These are phyloP conservation scores for Columbina picui DNA, from an alignment of 2,113 vertebrate species.

Conservation along the genomic window DNA sequence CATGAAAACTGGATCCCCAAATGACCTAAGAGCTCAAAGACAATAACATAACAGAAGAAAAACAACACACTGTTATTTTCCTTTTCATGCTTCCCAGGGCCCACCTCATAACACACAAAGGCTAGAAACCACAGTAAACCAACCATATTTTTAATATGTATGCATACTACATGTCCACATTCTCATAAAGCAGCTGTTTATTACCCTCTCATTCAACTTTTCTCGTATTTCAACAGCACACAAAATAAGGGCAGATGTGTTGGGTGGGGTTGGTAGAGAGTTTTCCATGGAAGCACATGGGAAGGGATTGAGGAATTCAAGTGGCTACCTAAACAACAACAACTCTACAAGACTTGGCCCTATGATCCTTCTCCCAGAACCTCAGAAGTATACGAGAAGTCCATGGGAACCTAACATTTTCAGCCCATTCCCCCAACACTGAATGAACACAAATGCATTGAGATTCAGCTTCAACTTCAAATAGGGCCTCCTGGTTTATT, in stretches of 20 bases:
- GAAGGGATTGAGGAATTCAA: neutral
- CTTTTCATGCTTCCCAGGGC: neutral
- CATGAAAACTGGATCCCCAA: neutral
- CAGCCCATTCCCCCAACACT: neutral
- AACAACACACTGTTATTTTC: neutral
- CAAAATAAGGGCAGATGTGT: neutral
- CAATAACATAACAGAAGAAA: neutral
- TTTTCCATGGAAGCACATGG: neutral
- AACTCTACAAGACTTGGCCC: neutral
- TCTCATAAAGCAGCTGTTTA: neutral
- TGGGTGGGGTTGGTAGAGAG: neutral
- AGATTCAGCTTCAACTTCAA: neutral
- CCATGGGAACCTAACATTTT: rapidly evolving
- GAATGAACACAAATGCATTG: neutral
- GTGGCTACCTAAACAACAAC: neutral
- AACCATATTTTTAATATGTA: neutral
- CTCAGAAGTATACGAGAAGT: neutral
- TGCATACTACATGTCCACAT: neutral
- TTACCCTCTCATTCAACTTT: neutral
- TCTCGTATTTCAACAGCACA: neutral
- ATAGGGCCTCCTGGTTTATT: neutral
- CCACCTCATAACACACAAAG: neutral
- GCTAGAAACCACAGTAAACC: neutral
- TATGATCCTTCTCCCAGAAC: neutral
- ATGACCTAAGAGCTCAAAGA: neutral